Evolutionary conservation across 2,797 vertebrate species (phyloP), one percentile per base, ranked within the genome.

Genomic region (Gila robusta): DNA sequence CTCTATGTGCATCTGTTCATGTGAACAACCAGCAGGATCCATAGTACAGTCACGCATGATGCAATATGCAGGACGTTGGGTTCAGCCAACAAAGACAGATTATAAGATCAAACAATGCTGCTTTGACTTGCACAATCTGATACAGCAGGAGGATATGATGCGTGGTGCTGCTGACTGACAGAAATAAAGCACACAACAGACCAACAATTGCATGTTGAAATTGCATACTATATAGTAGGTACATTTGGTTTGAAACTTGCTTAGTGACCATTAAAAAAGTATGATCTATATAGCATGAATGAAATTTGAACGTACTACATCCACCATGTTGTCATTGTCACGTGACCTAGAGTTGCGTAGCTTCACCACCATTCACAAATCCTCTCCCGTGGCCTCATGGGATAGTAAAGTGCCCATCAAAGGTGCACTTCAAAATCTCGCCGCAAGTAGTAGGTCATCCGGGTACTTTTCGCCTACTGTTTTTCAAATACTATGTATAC

Each of bases 61-160:
- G 47, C 59, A 32, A 66, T 12, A 80, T 3, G 23, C 52, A 41
- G 69, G 12, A 21, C 28, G 54, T 11, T 44, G 14, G 17, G 23
- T 70, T 54, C 82, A 78, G 79, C 52, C 67, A 83, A 86, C 72
- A 84, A 83, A 19, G 26, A 54, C 32, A 67, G 69, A 62, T 39
- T 83, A 82, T 82, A 49, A 62, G 59, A 69, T 74, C 59, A 74
- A 86, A 84, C 77, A 81, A 72, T 66, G 44, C 10, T 11, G 64
- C 26, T 49, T 81, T 87, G 28, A 87, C 21, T 32, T 54, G n/a
- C 49, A 70, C 37, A 70, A 10, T 10, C 41, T 79, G 12, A 76
- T 52, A 21, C 76, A 59, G n/a, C 62, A 19, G 52, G 74, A 41
- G 52, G 74, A 41, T 35, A 10, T 12, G 23, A 67, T 44, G 17